phyloP scores from a whole-genome alignment of 2,113 vertebrate genomes.

The Phalacrocorax brasilianus region DNA sequence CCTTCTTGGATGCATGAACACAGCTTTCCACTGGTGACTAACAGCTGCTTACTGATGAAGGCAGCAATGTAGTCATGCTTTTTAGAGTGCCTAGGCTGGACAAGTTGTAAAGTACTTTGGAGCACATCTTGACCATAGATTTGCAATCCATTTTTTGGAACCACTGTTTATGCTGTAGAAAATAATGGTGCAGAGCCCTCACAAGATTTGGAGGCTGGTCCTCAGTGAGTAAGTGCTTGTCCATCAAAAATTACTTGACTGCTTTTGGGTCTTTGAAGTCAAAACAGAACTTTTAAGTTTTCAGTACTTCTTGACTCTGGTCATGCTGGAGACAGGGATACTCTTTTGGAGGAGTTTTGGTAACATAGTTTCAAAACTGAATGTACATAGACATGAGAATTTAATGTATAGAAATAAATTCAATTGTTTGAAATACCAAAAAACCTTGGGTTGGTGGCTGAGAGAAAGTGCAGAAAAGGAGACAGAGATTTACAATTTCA shows the following conservation, averaged over 20 bases:
- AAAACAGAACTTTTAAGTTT: neutral
- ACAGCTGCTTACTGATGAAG: neutral
- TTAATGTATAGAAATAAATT: neutral
- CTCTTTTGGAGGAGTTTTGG: neutral
- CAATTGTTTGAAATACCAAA: neutral
- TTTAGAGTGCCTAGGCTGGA: neutral
- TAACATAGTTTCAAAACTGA: neutral
- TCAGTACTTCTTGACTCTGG: neutral
- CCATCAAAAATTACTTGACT: neutral
- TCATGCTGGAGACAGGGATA: neutral
- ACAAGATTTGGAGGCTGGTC: neutral
- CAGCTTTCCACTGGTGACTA: slow-evolving; percentile 9
- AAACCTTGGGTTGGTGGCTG: neutral
- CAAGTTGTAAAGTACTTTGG: neutral
- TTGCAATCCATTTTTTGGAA: neutral
- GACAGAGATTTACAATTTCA: neutral
- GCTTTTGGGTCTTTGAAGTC: neutral
- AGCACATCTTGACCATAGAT: neutral
- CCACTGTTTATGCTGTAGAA: neutral
- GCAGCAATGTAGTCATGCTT: neutral
- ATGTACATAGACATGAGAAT: neutral
- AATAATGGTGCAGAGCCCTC: neutral
- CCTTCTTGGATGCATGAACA: neutral
- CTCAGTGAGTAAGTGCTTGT: neutral
- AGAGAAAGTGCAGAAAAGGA: neutral